These are phyloP conservation scores for Orestias chungarensis DNA, from an alignment of 2,797 vertebrate genomes.

Conservation along the genomic window DNA sequence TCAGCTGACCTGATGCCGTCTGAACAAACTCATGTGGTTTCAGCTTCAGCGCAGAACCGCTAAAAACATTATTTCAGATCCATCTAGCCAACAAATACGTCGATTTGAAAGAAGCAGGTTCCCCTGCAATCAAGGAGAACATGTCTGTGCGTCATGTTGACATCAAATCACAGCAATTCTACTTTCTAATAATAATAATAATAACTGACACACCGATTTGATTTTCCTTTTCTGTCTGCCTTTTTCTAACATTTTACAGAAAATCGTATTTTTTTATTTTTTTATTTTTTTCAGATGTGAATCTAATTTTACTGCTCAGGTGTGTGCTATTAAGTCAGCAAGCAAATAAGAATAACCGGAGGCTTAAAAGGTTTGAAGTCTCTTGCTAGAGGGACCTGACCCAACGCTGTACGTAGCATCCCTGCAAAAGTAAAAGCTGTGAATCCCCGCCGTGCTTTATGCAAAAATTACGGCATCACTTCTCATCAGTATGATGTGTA, in stretches of 20 bases:
- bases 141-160: not conserved
- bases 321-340: constrained; percentile 6
- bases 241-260: not conserved
- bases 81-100: not conserved
- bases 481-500: not conserved
- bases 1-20: not conserved
- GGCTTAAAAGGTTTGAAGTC: not conserved
- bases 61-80: not conserved
- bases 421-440: constrained; percentile 8
- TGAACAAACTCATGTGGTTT: not conserved
- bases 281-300: no score
- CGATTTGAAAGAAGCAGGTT: not conserved
- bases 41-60: not conserved
- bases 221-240: not conserved
- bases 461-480: constrained; percentile 14
- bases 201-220: not conserved
- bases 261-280: not conserved
- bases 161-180: not conserved
- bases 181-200: not conserved
- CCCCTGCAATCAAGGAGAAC: not conserved
- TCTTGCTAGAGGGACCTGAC: not conserved
- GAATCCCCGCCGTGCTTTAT: constrained; percentile 64
- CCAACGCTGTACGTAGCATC: not conserved
- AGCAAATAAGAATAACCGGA: not conserved
- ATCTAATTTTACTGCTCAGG: not conserved